A percentile compares a stretch with the other conserved stretches of the same genome.
Conservation (phyloP, 2,888 invertebrate species). For the Nemurella pictetii region DNA sequence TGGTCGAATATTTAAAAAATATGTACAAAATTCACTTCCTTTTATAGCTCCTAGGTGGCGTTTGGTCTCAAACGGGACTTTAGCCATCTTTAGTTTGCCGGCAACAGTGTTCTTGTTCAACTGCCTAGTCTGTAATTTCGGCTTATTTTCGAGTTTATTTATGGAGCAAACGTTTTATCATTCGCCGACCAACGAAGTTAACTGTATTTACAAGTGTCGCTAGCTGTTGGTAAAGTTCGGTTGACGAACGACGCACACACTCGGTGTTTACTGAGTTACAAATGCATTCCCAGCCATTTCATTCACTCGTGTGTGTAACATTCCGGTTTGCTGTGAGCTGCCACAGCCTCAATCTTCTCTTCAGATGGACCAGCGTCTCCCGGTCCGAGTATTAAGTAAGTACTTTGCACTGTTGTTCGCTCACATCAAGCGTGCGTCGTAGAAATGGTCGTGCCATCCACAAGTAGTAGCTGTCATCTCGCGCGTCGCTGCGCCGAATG, state of each 20-base stretch:
- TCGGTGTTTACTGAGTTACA: neutral
- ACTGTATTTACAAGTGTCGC: too few relatives aligned
- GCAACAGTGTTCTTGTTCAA: neutral
- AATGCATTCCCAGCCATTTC: neutral
- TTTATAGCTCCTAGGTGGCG: neutral
- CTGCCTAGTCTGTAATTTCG: too few relatives aligned
- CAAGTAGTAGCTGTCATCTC: too few relatives aligned
- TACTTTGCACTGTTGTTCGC: neutral
- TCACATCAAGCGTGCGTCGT: too few relatives aligned
- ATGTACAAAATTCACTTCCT: neutral
- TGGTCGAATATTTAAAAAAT: too few relatives aligned
- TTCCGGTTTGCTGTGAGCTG: too few relatives aligned
- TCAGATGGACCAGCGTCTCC: neutral
- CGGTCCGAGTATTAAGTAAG: neutral
- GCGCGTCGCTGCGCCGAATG: neutral
- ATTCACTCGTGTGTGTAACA: neutral
- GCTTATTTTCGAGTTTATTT: neutral
- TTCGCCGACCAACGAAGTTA: too few relatives aligned
- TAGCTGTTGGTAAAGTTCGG: too few relatives aligned
- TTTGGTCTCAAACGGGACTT: too few relatives aligned
- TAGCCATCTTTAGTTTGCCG: neutral
- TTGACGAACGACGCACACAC: neutral
- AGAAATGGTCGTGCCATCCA: too few relatives aligned
- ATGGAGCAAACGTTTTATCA: too few relatives aligned
- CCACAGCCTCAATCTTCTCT: too few relatives aligned